Conservation (phyloP, 1,140 invertebrate species). For the Venturia canescens region DNA sequence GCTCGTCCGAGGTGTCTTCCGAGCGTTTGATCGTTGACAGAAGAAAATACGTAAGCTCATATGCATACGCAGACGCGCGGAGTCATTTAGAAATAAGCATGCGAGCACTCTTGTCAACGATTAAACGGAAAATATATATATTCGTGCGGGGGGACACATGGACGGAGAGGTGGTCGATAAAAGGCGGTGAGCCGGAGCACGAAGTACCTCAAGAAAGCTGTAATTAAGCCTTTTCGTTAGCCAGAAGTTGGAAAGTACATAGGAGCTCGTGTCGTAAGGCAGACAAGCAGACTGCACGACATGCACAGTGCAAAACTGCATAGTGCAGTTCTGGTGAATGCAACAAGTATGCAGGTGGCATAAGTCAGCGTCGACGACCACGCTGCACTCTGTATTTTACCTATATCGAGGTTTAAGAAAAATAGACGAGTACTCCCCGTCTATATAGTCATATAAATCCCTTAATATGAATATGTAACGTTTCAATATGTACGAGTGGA, state of each 20-base stretch:
- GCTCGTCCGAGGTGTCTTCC: conserved; percentile 9
- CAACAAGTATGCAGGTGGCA: conserved; percentile 30
- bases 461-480: neutral
- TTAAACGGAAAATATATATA: neutral
- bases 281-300: neutral
- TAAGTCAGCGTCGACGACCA: neutral
- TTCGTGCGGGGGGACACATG: no score
- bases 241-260: neutral
- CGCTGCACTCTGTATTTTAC: conserved; percentile 3
- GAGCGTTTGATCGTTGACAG: conserved; percentile 24
- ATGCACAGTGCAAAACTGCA: conserved; percentile 7
- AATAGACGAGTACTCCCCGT: neutral
- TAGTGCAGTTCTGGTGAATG: conserved; percentile 2
- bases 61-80: neutral
- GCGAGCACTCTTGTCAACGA: neutral
- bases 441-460: neutral
- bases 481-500: neutral
- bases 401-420: conserved; percentile 20
- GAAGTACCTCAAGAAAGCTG: neutral
- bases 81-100: neutral
- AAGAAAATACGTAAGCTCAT: neutral
- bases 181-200: neutral
- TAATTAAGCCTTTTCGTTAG: conserved; percentile 2
- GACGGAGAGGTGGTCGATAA: neutral
- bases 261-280: no score